Evolutionary conservation across 2,888 invertebrate species (phyloP).

Genomic region (Nycteola revayana): DNA sequence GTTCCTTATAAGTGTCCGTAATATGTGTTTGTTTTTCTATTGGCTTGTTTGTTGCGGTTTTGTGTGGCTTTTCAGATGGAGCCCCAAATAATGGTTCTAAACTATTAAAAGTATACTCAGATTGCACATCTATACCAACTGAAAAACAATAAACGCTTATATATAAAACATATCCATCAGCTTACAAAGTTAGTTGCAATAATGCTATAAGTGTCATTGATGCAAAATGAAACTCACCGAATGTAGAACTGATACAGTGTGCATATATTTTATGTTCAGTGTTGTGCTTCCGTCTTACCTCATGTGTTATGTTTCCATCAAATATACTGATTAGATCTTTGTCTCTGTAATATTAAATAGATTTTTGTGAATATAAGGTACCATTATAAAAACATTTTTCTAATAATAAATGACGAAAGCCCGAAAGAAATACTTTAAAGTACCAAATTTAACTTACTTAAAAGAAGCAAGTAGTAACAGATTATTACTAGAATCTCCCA

Average conservation of each 20-base stretch:
- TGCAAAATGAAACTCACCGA: slow-evolving; percentile 63
- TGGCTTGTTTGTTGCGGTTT: slow-evolving; percentile 14
- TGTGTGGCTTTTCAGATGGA: slow-evolving; percentile 4
- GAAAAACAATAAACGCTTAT: slow-evolving; percentile 32
- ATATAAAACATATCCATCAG: neutral
- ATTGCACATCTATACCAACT: slow-evolving; percentile 79
- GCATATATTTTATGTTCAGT: slow-evolving; percentile 71
- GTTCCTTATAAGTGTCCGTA: slow-evolving; percentile 49
- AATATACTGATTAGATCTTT: slow-evolving; percentile 66
- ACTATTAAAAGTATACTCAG: slow-evolving; percentile 57
- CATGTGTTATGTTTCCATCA: slow-evolving; percentile 63
- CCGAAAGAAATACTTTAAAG: slow-evolving; percentile 11
- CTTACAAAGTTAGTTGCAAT: slow-evolving; percentile 1
- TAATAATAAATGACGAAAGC: no score
- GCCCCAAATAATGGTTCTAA: slow-evolving; percentile 29
- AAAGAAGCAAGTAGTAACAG: slow-evolving; percentile 80
- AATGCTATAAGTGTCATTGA: neutral
- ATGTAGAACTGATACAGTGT: slow-evolving; percentile 82
- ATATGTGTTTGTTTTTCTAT: slow-evolving; percentile 40
- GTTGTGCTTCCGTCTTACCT: slow-evolving; percentile 60
- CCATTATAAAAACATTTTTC: no score
- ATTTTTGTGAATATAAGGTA: no score
- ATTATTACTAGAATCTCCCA: slow-evolving; percentile 85
- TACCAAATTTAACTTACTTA: slow-evolving; percentile 62
- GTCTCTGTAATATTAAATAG: slow-evolving; percentile 71